Conservation (phyloP, 1,140 invertebrate species). For the Achroia grisella region DNA sequence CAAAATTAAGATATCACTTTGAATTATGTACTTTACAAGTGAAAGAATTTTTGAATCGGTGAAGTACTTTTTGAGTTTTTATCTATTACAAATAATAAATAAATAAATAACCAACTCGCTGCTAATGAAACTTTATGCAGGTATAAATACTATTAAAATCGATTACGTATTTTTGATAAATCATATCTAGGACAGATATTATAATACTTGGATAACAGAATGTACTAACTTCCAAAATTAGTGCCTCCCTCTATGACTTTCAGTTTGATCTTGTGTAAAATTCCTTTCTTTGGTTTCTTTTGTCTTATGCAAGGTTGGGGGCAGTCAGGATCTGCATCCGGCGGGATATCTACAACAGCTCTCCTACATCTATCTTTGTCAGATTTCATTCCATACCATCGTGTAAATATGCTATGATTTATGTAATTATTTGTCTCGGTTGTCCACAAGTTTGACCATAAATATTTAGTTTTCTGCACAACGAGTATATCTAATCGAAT, state of each 20-base stretch:
- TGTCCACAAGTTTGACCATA: conserved; percentile 20
- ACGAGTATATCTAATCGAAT: conserved; percentile 16
- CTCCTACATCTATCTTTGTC: conserved; percentile 27
- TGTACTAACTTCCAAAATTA: conserved; percentile 56
- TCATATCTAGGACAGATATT: too few species aligned
- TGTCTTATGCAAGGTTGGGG: conserved; percentile 30
- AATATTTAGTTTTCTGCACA: conserved; percentile 17
- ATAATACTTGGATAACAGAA: too few species aligned
- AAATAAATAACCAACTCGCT: too few species aligned
- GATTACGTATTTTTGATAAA: too few species aligned
- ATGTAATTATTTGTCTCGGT: conserved; percentile 8
- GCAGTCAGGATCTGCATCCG: conserved; percentile 31
- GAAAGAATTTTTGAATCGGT: too few species aligned
- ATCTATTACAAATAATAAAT: too few species aligned
- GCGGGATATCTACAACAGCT: conserved; percentile 42
- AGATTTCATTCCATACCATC: conserved; percentile 30
- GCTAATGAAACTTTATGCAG: too few species aligned
- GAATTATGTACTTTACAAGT: too few species aligned
- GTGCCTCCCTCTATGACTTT: conserved; percentile 53
- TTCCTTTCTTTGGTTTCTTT: conserved; percentile 36
- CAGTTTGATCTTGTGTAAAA: conserved; percentile 55
- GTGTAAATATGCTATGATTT: conserved; percentile 11
- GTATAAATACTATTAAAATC: too few species aligned
- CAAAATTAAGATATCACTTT: too few species aligned
- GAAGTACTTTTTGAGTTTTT: too few species aligned